Evolutionary conservation across 2,797 vertebrate species (phyloP), one percentile per base, ranked within the genome.

Genomic region (Myotis findleyi): DNA sequence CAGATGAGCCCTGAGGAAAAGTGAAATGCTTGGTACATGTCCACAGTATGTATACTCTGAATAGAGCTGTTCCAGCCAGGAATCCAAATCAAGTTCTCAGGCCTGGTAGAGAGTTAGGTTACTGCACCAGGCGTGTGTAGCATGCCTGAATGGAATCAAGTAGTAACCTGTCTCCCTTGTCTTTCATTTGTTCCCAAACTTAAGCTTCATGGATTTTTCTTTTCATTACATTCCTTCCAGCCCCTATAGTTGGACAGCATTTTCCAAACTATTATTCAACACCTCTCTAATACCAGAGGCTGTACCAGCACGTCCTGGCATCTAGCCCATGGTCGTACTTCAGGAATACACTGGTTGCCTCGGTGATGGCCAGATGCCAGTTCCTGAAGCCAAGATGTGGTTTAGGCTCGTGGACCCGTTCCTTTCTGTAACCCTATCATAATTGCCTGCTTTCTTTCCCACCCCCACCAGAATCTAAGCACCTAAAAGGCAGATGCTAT

Each of bases 361-460:
- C 3, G 3, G 64, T 44, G 57, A n/a, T 81, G 77, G 88, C 94
- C 53, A 57, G 1, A 4, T 77, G 95, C 95, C 96, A 81, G 83
- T 1, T 51, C 27, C 0, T 9, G 25, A 20, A 91, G 89, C 94
- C 91, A 95, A 91, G 59, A 21, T 95, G 96, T 89, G 93, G 93
- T 93, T 90, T 94, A 84, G 93, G 53, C 25, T 0, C 6, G 49
- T 66, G 84, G 68, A 68, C 71, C 33, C 2, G 0, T 38, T 95
- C 76, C 79, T 38, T 66, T 87, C 47, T 87, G 89, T 80, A 91
- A 89, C 53, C 89, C 30, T 62, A 23, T 90, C 75, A 18, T 33
- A 30, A 62, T 49, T 12, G 23, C 83, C 49, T 3, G 20, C n/a
- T 44, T 41, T 1, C 55, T 41, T 49, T 14, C 41, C 11, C 10